Percentiles rank a stretch among this genome's conserved stretches.
These are phyloP conservation scores for Sebastes vulpes DNA, from an alignment of 2,797 vertebrate genomes.

Conservation along the genomic window DNA sequence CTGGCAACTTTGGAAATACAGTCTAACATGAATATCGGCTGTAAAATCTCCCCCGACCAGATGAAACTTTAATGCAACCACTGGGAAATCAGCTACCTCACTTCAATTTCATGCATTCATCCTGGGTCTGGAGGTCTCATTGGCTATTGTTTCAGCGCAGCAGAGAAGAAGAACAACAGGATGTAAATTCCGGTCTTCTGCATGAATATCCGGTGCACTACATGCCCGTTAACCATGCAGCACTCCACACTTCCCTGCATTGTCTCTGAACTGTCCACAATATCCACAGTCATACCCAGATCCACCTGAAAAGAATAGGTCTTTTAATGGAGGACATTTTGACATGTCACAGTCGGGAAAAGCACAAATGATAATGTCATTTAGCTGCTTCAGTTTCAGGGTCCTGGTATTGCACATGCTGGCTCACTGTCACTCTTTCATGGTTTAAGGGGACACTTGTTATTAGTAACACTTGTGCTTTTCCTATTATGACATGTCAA, in stretches of 20 bases:
- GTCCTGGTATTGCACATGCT: too few relatives aligned
- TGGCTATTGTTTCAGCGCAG: not conserved
- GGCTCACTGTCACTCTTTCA: too few relatives aligned
- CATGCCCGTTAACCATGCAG: not conserved
- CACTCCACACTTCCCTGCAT: not conserved
- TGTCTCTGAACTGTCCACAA: not conserved
- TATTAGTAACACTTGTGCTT: too few relatives aligned
- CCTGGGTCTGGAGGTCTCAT: not conserved
- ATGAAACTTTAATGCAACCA: slow-evolving; percentile 9
- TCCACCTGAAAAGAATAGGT: not conserved
- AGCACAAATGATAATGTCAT: too few relatives aligned
- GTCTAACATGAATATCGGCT: not conserved
- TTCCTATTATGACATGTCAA: too few relatives aligned
- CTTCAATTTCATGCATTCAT: not conserved
- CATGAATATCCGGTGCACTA: not conserved
- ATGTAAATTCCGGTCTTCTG: too few relatives aligned
- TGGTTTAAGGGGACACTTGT: too few relatives aligned
- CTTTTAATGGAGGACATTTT: not conserved
- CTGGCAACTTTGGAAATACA: not conserved
- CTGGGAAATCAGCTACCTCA: not conserved
- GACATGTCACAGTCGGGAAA: too few relatives aligned
- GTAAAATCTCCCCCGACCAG: not conserved
- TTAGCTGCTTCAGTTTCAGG: too few relatives aligned
- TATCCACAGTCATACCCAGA: not conserved
- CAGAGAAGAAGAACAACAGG: not conserved